These are phyloP conservation scores for Stomatorhinus walkeri DNA, from an alignment of 2,797 vertebrate species.

Conservation along the genomic window DNA sequence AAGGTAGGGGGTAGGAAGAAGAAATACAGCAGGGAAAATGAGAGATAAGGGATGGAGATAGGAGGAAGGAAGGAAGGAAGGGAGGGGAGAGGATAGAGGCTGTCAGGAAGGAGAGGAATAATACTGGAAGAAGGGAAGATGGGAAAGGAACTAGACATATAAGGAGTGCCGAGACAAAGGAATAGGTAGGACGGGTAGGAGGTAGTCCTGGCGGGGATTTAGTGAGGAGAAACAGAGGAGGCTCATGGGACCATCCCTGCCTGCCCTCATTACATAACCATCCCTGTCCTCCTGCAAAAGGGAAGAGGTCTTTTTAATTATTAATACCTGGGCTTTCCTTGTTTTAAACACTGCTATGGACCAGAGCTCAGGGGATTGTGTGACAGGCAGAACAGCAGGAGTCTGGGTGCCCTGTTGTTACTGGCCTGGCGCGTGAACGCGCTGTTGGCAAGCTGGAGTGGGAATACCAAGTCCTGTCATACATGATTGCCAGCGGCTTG, in stretches of 20 bases:
- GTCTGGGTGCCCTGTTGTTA: not conserved
- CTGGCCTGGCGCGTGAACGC: not conserved
- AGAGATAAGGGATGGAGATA: not conserved
- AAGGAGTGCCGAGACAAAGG: not conserved
- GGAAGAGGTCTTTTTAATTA: constrained; percentile 48
- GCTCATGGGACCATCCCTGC: constrained; percentile 2
- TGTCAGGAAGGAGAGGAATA: not conserved
- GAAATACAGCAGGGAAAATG: constrained; percentile 20
- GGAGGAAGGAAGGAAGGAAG: not conserved
- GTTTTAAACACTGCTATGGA: constrained; percentile 31
- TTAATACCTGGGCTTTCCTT: constrained; percentile 62
- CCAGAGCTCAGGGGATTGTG: not conserved
- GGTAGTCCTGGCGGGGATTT: not conserved
- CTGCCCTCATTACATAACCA: constrained; percentile 50
- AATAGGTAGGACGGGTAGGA: not conserved
- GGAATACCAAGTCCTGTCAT: not conserved
- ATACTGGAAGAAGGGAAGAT: not conserved
- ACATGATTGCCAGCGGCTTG: not conserved
- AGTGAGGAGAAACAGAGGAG: not conserved
- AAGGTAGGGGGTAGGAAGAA: constrained; percentile 19
- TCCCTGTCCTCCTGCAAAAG: constrained; percentile 40
- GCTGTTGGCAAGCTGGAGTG: not conserved
- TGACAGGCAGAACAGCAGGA: not conserved
- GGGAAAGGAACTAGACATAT: not conserved
- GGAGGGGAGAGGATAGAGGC: not conserved